phyloP scores from a whole-genome alignment of 2,888 invertebrate species.

The Lithophane semibrunnea region DNA sequence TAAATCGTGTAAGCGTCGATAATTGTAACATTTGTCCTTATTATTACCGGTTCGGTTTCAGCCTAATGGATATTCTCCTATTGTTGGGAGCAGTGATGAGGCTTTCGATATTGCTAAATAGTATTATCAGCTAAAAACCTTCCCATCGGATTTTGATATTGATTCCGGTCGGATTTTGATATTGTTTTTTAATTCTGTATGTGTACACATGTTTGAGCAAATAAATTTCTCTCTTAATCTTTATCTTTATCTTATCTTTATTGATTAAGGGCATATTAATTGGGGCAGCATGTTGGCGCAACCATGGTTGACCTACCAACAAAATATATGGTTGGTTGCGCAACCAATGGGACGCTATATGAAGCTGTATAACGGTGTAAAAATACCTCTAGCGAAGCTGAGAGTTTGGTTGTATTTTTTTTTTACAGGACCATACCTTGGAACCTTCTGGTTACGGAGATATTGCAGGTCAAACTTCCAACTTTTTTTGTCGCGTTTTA shows the following conservation, averaged over 20 bases:
- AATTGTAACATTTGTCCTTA: conserved; percentile 85
- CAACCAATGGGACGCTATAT: not conserved
- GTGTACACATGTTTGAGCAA: no score
- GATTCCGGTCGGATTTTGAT: not conserved
- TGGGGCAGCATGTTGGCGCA: not conserved
- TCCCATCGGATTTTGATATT: not conserved
- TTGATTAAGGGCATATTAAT: conserved; percentile 45
- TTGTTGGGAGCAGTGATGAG: conserved; percentile 66
- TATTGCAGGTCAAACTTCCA: not conserved
- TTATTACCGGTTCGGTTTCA: conserved; percentile 76
- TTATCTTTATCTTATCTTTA: no score
- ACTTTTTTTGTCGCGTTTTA: not conserved
- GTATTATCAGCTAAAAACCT: no score
- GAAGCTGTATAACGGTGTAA: not conserved
- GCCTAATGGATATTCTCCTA: conserved; percentile 67
- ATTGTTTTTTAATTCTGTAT: no score
- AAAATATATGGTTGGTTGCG: not conserved
- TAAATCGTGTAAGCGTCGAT: conserved; percentile 81
- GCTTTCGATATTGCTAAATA: conserved; percentile 63
- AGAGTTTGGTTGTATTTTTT: not conserved
- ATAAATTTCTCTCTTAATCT: no score
- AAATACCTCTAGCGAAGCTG: not conserved
- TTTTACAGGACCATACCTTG: not conserved
- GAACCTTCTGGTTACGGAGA: not conserved
- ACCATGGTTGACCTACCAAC: not conserved